Evolutionary conservation across 2,113 vertebrate species (phyloP).

Genomic region (Microcebus murinus): DNA sequence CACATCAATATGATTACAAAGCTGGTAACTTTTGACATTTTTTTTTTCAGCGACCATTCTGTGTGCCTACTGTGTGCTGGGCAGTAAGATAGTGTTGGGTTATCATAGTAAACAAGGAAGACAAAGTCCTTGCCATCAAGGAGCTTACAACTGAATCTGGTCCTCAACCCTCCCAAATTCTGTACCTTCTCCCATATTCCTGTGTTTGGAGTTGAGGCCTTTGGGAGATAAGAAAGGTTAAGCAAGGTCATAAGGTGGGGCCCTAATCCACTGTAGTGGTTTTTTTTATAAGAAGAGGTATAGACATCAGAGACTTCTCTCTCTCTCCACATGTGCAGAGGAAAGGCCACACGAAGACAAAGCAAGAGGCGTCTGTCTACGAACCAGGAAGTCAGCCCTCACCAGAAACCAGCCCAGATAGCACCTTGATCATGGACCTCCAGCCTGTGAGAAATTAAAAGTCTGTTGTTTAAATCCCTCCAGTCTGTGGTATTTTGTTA

Average conservation of each 20-base stretch:
- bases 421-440: neutral
- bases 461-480: neutral
- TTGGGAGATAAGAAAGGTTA: neutral
- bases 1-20: neutral
- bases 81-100: neutral
- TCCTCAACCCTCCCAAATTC: neutral
- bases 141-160: neutral
- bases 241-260: too few species aligned
- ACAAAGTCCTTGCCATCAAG: neutral
- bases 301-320: neutral
- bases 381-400: neutral
- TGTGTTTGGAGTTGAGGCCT: neutral
- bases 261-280: too few species aligned
- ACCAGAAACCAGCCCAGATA: neutral
- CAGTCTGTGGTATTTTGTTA: neutral
- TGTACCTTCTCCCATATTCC: neutral
- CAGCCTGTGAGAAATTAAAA: neutral
- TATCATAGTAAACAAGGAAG: neutral
- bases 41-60: neutral
- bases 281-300: neutral
- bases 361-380: neutral
- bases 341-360: neutral
- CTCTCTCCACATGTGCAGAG: neutral
- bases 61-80: neutral
- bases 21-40: neutral